A percentile compares a stretch with the other conserved stretches of the same genome.
Evolutionary conservation across 2,797 vertebrate species (phyloP).

Genomic region (Limnodromus scolopaceus): DNA sequence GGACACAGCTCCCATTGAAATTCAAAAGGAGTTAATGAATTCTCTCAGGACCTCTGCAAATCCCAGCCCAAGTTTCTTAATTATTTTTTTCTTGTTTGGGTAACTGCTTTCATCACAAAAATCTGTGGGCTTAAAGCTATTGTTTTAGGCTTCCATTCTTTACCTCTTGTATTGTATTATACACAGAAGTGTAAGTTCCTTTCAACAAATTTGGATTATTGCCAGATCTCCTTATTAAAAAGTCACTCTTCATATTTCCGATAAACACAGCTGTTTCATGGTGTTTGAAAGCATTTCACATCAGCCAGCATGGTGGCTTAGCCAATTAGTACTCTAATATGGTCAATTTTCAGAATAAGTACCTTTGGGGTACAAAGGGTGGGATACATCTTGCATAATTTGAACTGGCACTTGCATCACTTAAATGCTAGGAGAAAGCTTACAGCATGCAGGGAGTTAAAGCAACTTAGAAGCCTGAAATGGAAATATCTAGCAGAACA

Average conservation of each 20-base stretch:
- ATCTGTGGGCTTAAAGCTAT: constrained; percentile 57
- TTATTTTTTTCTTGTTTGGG: constrained; percentile 53
- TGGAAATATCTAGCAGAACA: constrained; percentile 55
- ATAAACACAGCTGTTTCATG: constrained; percentile 75
- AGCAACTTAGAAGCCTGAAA: constrained; percentile 33
- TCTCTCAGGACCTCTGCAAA: constrained; percentile 51
- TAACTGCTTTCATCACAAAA: constrained; percentile 54
- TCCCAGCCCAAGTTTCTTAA: constrained; percentile 56
- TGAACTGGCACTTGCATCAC: constrained; percentile 43
- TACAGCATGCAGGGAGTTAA: constrained; percentile 48
- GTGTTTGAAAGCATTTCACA: constrained; percentile 72
- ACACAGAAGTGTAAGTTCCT: constrained; percentile 70
- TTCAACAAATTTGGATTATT: constrained; percentile 68
- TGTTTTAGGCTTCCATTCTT: constrained; percentile 72
- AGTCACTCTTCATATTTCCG: constrained; percentile 75
- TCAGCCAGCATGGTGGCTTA: constrained; percentile 65
- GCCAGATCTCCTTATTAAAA: constrained; percentile 77
- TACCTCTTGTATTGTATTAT: constrained; percentile 68
- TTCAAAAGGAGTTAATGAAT: constrained; percentile 55
- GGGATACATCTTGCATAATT: constrained; percentile 50
- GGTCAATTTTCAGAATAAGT: constrained; percentile 69
- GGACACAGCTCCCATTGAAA: constrained; percentile 38
- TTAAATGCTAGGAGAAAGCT: constrained; percentile 5
- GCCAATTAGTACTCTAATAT: constrained; percentile 67
- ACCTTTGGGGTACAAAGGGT: constrained; percentile 54